phyloP scores from a whole-genome alignment of 2,113 vertebrate species.

The Spizaetus ornatus region DNA sequence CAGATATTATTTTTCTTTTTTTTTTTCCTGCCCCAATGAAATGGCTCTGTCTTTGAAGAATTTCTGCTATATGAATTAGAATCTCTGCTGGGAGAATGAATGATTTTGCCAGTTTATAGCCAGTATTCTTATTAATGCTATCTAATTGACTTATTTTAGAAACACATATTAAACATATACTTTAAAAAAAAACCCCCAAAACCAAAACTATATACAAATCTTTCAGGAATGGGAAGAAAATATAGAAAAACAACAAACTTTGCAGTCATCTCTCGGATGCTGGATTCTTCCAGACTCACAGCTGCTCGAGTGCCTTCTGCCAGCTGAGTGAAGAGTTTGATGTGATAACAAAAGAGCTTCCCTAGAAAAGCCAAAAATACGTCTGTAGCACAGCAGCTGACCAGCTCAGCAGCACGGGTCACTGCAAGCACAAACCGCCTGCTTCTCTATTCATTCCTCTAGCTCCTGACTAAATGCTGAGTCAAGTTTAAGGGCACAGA shows the following conservation, averaged over 20 bases:
- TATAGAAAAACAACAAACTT: background rate
- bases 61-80: background rate
- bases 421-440: conserved; percentile 30
- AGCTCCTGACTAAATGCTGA: conserved; percentile 42
- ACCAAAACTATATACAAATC: background rate
- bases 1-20: background rate
- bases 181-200: background rate
- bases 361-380: conserved; percentile 53
- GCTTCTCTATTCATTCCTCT: conserved; percentile 22
- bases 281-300: conserved; percentile 59
- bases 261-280: background rate
- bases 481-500: conserved; percentile 55
- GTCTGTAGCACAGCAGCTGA: conserved; percentile 49
- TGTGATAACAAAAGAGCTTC: conserved; percentile 52
- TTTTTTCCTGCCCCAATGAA: background rate
- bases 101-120: background rate
- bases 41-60: background rate
- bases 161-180: background rate
- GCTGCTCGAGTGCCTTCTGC: conserved; percentile 43
- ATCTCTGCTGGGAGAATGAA: background rate
- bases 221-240: conserved; percentile 1
- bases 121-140: background rate
- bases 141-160: background rate
- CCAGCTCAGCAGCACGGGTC: conserved; percentile 53
- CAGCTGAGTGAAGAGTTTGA: conserved; percentile 57